These are phyloP conservation scores for Hypocryptadius cinnamomeus DNA, from an alignment of 2,113 vertebrate genomes.

Conservation along the genomic window DNA sequence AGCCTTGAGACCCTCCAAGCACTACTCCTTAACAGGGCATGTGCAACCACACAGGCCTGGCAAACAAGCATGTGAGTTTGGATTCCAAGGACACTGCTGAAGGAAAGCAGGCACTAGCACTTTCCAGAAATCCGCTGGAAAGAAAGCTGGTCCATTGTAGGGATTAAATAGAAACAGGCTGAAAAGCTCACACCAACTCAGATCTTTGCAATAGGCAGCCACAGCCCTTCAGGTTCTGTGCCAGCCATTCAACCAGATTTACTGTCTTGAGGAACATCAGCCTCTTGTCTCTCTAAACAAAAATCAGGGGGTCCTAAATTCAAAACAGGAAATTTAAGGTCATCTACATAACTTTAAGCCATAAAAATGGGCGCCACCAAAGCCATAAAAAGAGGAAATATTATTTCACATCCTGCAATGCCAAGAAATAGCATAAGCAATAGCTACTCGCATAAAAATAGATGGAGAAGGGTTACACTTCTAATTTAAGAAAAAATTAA, in stretches of 20 bases:
- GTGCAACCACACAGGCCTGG: neutral
- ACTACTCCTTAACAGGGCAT: neutral
- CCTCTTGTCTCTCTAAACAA: neutral
- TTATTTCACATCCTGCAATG: neutral
- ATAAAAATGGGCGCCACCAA: neutral
- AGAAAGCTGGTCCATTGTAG: neutral
- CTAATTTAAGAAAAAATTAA: neutral
- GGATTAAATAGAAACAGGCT: neutral
- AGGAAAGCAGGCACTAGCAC: neutral
- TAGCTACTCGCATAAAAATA: neutral
- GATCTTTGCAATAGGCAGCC: neutral
- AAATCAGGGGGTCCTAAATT: neutral
- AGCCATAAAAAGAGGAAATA: neutral
- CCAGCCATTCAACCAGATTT: slow-evolving; percentile 11
- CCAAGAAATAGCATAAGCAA: neutral
- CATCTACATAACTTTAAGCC: neutral
- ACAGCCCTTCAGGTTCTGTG: neutral
- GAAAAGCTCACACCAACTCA: neutral
- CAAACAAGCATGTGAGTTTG: neutral
- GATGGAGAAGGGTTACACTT: neutral
- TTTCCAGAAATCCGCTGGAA: neutral
- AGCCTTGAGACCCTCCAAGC: neutral
- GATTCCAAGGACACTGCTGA: neutral
- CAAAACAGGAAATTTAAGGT: neutral
- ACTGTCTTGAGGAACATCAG: neutral